Evolutionary conservation across 2,113 vertebrate species (phyloP), one percentile per base, ranked within the genome.

Genomic region (Mastomys natalensis): DNA sequence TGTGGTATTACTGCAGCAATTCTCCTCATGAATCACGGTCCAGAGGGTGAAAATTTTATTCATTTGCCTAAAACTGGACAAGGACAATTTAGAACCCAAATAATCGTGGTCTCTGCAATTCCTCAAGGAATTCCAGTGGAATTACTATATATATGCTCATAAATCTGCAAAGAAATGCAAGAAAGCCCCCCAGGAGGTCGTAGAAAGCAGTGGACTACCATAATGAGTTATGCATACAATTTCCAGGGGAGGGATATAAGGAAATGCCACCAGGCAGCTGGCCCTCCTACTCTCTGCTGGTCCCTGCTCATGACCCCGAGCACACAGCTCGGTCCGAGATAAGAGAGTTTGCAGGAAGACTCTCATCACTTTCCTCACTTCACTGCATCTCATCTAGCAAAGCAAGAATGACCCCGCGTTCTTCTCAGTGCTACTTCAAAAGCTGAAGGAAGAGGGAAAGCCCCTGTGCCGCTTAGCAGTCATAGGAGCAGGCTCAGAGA

Each of bases 81-180:
- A 97, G 95, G 88, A 94, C 96, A 94, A 97, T 98, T 95, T 96
- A 96, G 97, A 98, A 97, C 76, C 93, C 80, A 98, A 98, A 97
- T 95, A 93, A 70, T 94, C 93, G 78, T 93, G 90, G 92, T 92
- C 92, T 96, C 90, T 81, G 66, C 2, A 16, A 96, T 96, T 96
- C 91, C 74, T 93, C 5, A 0, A 89, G 87, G 89, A 97, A 76
- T 87, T 74, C 53, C 88, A 96, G 55, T 48, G 51, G 96, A 95
- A 86, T 78, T 89, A 17, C 96, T 34, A 9, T 62, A 64, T 60
- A 93, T 64, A 66, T 89, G 66, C 68, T 95, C 95, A 82, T 91
- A 91, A 96, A 95, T 96, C 88, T 10, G 55, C 53, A 96, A 48
- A 84, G 72, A 68, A 97, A 87, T 45, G 73, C 0, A 7, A 95